phyloP scores from a whole-genome alignment of 2,797 vertebrate species.

The Rhinoraja longicauda region DNA sequence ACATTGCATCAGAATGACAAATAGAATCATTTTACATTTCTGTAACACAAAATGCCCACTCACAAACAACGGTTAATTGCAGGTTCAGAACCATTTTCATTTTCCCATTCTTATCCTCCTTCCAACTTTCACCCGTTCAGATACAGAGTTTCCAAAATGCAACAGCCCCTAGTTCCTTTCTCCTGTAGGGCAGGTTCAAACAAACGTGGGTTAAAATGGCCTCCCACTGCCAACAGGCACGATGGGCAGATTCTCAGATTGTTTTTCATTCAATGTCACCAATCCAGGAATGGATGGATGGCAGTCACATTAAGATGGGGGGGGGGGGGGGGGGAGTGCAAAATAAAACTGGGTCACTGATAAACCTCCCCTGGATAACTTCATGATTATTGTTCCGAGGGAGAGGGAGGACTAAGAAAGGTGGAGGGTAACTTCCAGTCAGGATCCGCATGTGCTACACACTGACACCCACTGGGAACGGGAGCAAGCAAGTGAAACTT shows the following conservation, averaged over 20 bases:
- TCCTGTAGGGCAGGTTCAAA: not conserved
- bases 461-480: not conserved
- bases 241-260: not conserved
- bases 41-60: not conserved
- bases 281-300: not conserved
- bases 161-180: not conserved
- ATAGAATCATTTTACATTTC: not conserved
- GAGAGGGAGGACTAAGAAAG: not conserved
- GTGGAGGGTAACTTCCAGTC: not conserved
- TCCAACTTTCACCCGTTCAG: not conserved
- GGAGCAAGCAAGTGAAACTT: constrained; percentile 38
- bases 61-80: not conserved
- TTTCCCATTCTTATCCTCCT: not conserved
- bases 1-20: not conserved
- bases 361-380: not conserved
- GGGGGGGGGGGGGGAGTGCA: no score
- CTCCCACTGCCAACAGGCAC: not conserved
- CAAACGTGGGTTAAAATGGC: not conserved
- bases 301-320: not conserved
- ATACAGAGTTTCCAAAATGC: not conserved
- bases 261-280: not conserved
- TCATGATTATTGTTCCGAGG: no score
- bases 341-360: not conserved
- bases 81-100: not conserved
- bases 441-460: not conserved